These are phyloP conservation scores for Diarsia brunnea DNA, from an alignment of 2,888 invertebrate genomes.

Conservation along the genomic window DNA sequence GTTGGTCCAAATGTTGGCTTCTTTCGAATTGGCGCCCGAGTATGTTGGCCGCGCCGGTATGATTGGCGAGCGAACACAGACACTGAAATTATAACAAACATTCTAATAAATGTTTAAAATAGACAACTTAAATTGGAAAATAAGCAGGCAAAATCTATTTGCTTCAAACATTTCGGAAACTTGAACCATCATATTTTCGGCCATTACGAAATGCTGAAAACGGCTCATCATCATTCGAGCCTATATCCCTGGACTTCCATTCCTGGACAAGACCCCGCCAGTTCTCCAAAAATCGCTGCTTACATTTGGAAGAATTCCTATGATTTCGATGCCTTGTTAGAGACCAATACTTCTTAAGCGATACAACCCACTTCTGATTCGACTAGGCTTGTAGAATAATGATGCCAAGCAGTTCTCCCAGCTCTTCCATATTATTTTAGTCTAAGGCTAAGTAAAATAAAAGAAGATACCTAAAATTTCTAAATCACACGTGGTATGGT, in stretches of 20 bases:
- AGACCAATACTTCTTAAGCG: neutral
- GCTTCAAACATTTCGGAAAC: neutral
- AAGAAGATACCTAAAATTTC: constrained; percentile 1
- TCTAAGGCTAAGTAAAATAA: constrained; percentile 9
- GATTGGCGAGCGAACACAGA: constrained; percentile 95
- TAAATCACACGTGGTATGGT: constrained; percentile 60
- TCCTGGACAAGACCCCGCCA: neutral
- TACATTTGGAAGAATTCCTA: neutral
- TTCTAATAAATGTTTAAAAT: neutral
- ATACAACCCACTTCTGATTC: neutral
- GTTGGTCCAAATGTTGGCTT: constrained; percentile 93
- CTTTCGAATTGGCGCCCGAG: constrained; percentile 83
- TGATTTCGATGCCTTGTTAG: neutral
- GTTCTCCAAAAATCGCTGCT: neutral
- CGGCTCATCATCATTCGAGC: neutral
- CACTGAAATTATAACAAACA: constrained; percentile 85
- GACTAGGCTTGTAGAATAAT: neutral
- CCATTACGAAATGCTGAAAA: neutral
- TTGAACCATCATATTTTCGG: neutral
- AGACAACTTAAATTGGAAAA: neutral
- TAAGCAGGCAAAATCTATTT: neutral
- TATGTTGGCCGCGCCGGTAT: constrained; percentile 94
- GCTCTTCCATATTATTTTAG: neutral
- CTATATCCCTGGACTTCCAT: neutral
- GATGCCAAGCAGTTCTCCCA: neutral